phyloP scores from a whole-genome alignment of 1,140 invertebrate genomes.

The Zaprionus kolodkinae region DNA sequence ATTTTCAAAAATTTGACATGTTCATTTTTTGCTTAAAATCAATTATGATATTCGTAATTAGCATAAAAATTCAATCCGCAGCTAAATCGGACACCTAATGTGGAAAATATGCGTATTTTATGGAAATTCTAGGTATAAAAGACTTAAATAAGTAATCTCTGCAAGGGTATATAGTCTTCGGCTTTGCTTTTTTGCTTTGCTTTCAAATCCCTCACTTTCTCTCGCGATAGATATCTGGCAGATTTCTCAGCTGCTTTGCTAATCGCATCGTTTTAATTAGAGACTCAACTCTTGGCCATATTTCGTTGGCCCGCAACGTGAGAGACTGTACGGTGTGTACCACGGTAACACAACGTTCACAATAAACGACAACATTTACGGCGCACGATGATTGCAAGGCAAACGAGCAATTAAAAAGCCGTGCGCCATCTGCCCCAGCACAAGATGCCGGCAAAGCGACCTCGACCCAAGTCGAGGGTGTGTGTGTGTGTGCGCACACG shows the following conservation, averaged over 20 bases:
- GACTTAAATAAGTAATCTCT: too few relatives aligned
- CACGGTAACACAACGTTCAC: constrained; percentile 41
- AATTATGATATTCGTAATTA: too few relatives aligned
- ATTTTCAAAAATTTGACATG: too few relatives aligned
- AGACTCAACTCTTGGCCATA: constrained; percentile 45
- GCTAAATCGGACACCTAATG: too few relatives aligned
- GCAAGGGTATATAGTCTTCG: too few relatives aligned
- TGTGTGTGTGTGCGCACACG: neutral
- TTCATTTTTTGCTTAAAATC: too few relatives aligned
- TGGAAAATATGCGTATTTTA: too few relatives aligned
- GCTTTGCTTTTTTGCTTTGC: neutral
- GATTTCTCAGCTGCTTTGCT: neutral
- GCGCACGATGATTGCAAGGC: constrained; percentile 73
- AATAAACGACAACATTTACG: constrained; percentile 78
- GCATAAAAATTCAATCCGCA: too few relatives aligned
- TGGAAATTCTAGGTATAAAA: too few relatives aligned
- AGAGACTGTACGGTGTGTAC: constrained; percentile 9
- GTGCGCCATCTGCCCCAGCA: constrained; percentile 53
- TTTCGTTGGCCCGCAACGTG: constrained; percentile 41
- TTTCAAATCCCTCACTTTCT: neutral
- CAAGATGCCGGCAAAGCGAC: constrained; percentile 9
- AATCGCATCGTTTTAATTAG: constrained; percentile 56
- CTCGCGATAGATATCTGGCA: neutral
- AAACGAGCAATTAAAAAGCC: constrained; percentile 81
- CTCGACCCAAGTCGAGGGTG: constrained; percentile 34